Evolutionary conservation across 2,888 invertebrate genomes (phyloP), one percentile per base, ranked within the genome.

Genomic region (Hoplodrina blanda): DNA sequence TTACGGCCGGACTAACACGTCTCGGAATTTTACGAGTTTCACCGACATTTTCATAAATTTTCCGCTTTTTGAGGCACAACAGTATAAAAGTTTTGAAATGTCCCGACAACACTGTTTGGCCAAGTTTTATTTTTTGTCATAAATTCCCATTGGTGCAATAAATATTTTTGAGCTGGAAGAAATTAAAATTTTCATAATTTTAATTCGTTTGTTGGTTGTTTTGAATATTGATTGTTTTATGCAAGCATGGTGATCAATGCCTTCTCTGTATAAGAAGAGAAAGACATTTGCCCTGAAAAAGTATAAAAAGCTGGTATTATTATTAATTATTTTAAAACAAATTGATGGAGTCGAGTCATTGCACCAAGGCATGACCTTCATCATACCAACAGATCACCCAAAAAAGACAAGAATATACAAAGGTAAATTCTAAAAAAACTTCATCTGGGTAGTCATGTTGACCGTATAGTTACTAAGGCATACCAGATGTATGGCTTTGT

Each of bases 61-160:
- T 49, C 62, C 64, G 44, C 64, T 20, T 77, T 78, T 72, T 55
- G 37, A 64, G 52, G 61, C 44, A 66, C 60, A 63, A 62, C 62
- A 62, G 61, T 84, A 70, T 71, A 79, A 82, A 83, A 82, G 68
- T 83, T 82, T 71, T 62, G 46, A 62, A 82, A 80, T 82, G 67
- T 61, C 4, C 68, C 70, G 71, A 69, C 59, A 80, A 72, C 65
- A 69, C n/a, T 56, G 62, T 61, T 72, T 73, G 56, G 67, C 20
- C n/a, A 59, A 72, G 20, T 69, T 73, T 64, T 53, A 62, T 69
- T 69, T 69, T 25, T 59, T 25, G 13, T 46, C 10, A 19, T 57
- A 41, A 76, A 49, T 25, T 76, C 5, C 7, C n/a, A 4, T 44
- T 19, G 20, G 17, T 49, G 41, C 19, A 49, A 63, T 64, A 73